Evolutionary conservation across 2,888 invertebrate species (phyloP).

Genomic region (Harpalus rufipes): DNA sequence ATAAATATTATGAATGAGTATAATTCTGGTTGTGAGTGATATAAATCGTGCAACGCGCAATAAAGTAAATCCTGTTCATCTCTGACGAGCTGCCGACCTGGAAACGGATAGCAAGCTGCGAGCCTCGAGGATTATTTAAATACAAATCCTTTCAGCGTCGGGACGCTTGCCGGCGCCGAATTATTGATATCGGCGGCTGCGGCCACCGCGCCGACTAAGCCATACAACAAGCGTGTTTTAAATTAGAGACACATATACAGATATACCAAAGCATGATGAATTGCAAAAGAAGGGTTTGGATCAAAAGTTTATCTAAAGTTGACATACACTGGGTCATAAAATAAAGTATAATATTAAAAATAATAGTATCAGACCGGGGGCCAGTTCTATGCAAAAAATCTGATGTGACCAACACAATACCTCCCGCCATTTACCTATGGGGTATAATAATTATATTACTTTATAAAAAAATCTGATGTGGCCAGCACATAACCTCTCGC

Average conservation of each 20-base stretch:
- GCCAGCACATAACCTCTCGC: too few relatives aligned
- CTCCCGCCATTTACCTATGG: too few relatives aligned
- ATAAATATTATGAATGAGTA: background rate
- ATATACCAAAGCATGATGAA: background rate
- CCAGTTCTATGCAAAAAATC: too few relatives aligned
- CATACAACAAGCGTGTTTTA: background rate
- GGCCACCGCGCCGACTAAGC: background rate
- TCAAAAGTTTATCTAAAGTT: background rate
- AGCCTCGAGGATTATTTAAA: conserved; percentile 60
- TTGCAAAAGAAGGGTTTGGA: background rate
- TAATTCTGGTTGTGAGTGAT: background rate
- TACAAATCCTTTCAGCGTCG: conserved; percentile 57
- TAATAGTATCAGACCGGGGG: too few relatives aligned
- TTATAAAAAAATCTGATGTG: too few relatives aligned
- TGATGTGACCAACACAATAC: too few relatives aligned
- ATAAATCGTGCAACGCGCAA: conserved; percentile 18
- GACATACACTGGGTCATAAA: background rate
- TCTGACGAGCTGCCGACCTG: conserved; percentile 26
- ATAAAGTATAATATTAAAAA: too few relatives aligned
- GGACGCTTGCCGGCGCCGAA: conserved; percentile 34
- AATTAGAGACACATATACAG: conserved; percentile 1
- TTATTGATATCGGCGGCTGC: conserved; percentile 54
- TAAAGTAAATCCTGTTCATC: conserved; percentile 39
- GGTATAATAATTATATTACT: too few relatives aligned
- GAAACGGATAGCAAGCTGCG: conserved; percentile 39